Percentiles rank a stretch among this genome's conserved stretches.
Conservation (phyloP, 2,113 vertebrate genomes). For the Carassius gibelio region DNA sequence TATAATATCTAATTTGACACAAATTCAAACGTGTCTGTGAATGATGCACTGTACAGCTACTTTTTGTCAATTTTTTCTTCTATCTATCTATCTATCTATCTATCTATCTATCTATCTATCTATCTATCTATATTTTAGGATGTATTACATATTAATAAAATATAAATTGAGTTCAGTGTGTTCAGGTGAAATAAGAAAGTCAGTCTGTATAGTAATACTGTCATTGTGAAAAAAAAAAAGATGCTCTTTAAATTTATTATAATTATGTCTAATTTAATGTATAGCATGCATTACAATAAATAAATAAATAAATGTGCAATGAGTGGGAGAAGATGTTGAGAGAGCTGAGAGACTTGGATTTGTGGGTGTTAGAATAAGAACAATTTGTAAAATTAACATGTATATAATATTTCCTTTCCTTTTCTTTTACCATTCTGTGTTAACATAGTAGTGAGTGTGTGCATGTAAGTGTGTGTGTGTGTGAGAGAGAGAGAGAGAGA, state of each 20-base stretch:
- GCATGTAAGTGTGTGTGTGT: too few relatives aligned
- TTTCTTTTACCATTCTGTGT: neutral
- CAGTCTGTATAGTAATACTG: too few relatives aligned
- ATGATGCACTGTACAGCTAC: neutral
- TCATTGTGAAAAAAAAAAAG: neutral
- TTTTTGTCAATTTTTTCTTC: neutral
- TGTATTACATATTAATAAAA: too few relatives aligned
- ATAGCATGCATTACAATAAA: neutral
- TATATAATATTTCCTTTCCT: neutral
- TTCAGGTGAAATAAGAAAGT: neutral
- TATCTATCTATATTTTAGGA: too few relatives aligned
- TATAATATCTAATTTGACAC: neutral
- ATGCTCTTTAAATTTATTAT: neutral
- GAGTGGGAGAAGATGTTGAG: neutral
- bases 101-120: too few relatives aligned
- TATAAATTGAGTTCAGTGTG: too few relatives aligned
- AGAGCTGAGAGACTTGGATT: neutral
- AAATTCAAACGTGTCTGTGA: neutral
- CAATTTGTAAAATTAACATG: neutral
- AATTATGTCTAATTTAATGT: neutral
- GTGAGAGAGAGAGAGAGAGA: too few relatives aligned
- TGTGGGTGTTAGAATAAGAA: neutral
- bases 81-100: too few relatives aligned
- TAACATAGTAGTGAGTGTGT: too few relatives aligned
- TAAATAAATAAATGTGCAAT: neutral